A percentile compares a stretch with the other conserved stretches of the same genome.
Conservation (phyloP, 2,888 invertebrate species). For the Rhyacophila evoluta region DNA sequence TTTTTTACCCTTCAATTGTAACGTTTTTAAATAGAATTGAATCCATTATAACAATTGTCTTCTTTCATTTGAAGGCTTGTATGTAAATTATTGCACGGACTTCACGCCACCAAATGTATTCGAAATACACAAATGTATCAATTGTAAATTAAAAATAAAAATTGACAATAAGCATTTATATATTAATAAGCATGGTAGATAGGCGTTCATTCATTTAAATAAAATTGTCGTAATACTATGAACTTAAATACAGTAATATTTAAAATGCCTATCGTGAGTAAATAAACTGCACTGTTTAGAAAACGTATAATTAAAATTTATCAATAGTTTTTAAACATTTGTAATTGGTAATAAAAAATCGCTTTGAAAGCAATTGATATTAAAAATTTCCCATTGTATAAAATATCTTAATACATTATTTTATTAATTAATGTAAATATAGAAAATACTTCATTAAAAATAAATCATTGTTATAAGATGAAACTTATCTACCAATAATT, state of each 20-base stretch:
- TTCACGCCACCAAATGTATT: too few relatives aligned
- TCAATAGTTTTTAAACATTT: neutral
- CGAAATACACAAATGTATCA: too few relatives aligned
- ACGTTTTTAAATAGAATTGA: too few relatives aligned
- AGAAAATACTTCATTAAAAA: neutral
- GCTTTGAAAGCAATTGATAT: conserved; percentile 1
- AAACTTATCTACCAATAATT: neutral
- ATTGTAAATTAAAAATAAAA: conserved; percentile 19
- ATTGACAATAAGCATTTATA: conserved; percentile 38
- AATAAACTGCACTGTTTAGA: conserved; percentile 19
- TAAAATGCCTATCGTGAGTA: neutral
- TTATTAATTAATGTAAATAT: neutral
- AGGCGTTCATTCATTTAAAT: too few relatives aligned
- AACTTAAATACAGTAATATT: neutral
- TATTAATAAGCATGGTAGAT: neutral
- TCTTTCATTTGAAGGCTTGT: too few relatives aligned
- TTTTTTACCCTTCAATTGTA: too few relatives aligned
- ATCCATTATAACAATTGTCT: too few relatives aligned
- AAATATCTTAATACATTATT: neutral
- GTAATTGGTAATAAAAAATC: neutral
- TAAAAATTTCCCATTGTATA: neutral
- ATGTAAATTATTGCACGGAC: too few relatives aligned
- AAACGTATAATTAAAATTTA: neutral
- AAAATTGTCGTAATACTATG: neutral
- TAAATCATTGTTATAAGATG: neutral